These are phyloP conservation scores for Dicycla oo DNA, from an alignment of 2,888 invertebrate species.

Conservation along the genomic window DNA sequence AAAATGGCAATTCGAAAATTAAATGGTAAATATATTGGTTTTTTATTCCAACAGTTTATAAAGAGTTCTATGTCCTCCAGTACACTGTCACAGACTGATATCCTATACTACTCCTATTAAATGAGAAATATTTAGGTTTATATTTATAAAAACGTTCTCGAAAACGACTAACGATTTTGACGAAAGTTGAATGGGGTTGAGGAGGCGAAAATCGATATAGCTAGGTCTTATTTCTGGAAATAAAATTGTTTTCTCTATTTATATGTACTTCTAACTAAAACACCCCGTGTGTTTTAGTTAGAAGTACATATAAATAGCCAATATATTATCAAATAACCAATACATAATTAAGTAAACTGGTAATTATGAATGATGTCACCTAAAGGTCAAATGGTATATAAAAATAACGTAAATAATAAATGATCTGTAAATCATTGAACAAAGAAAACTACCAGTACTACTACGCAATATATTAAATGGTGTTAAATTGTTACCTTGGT, in stretches of 20 bases:
- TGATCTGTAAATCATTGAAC: background rate
- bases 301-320: too few species aligned
- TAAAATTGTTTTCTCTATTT: too few species aligned
- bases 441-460: background rate
- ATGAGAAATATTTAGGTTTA: too few species aligned
- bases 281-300: background rate
- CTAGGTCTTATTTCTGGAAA: too few species aligned
- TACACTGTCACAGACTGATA: background rate
- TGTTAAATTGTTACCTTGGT: background rate
- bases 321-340: constrained; percentile 6
- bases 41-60: background rate
- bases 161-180: too few species aligned
- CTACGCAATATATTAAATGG: background rate
- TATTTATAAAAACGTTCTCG: too few species aligned
- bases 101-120: too few species aligned
- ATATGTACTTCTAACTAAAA: background rate
- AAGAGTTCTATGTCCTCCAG: too few species aligned
- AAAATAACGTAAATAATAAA: constrained; percentile 10
- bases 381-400: constrained; percentile 1
- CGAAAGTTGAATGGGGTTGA: too few species aligned
- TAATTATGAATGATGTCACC: background rate
- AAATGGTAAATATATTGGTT: background rate
- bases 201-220: too few species aligned
- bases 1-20: background rate
- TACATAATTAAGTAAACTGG: background rate